A percentile compares a stretch with the other conserved stretches of the same genome.
These are phyloP conservation scores for Caprella mutica DNA, from an alignment of 2,888 invertebrate genomes.

Conservation along the genomic window DNA sequence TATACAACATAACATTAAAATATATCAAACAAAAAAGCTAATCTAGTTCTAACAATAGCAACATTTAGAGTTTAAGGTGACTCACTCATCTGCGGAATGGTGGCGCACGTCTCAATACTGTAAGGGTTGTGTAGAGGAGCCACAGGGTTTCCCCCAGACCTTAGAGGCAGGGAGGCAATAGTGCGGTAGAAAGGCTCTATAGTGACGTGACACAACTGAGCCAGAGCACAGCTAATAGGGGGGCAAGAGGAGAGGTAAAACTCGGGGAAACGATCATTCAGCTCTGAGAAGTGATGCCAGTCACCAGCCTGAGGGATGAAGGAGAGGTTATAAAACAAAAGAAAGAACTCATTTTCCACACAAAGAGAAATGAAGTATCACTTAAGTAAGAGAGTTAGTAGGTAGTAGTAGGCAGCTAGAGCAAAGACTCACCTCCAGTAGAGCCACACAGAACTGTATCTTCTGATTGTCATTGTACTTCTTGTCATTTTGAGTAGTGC, in stretches of 20 bases:
- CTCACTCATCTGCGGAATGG: neutral
- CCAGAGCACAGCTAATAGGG: constrained; percentile 64
- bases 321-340: neutral
- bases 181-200: constrained; percentile 69
- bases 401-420: neutral
- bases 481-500: constrained; percentile 12
- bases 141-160: neutral
- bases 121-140: constrained; percentile 4
- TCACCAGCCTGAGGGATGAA: constrained; percentile 54
- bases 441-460: constrained; percentile 26
- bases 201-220: constrained; percentile 65
- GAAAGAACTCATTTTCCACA: neutral
- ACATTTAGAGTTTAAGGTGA: too few relatives aligned
- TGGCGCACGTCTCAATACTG: neutral
- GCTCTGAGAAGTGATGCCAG: constrained; percentile 70
- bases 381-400: too few relatives aligned
- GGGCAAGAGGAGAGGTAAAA: constrained; percentile 64
- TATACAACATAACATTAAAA: too few relatives aligned
- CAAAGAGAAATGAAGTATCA: neutral
- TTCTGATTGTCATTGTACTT: constrained; percentile 27
- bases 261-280: constrained; percentile 72
- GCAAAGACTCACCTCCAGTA: constrained; percentile 20
- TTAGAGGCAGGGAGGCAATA: neutral
- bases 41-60: too few relatives aligned
- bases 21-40: too few relatives aligned